phyloP scores from a whole-genome alignment of 2,797 vertebrate species.

The Presbytis comata region DNA sequence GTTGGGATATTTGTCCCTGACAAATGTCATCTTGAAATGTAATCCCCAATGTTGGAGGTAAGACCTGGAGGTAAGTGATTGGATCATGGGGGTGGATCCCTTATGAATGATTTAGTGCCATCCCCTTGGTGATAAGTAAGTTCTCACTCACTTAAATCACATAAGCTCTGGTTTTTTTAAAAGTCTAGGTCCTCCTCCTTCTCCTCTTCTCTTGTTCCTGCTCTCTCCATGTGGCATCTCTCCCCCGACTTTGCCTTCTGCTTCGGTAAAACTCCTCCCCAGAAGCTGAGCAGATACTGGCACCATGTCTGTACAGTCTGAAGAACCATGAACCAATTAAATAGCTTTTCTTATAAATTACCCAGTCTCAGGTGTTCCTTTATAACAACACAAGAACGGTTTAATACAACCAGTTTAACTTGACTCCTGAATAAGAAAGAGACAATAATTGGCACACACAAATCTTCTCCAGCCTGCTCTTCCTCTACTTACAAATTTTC shows the following conservation, averaged over 20 bases:
- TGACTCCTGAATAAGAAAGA: not conserved
- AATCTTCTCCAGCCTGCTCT: not conserved
- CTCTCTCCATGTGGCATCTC: not conserved
- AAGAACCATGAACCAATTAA: not conserved
- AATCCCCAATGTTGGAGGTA: not conserved
- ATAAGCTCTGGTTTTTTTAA: not conserved
- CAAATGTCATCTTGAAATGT: not conserved
- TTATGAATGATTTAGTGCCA: not conserved
- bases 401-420: not conserved
- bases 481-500: not conserved
- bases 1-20: not conserved
- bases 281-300: not conserved
- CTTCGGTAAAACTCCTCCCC: not conserved
- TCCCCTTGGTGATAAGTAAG: not conserved
- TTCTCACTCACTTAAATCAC: not conserved
- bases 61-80: not conserved
- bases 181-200: not conserved
- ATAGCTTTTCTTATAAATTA: not conserved
- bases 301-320: not conserved
- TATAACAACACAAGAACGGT: not conserved
- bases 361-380: not conserved
- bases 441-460: not conserved
- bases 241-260: not conserved
- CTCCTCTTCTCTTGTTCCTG: not conserved
- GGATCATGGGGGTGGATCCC: not conserved